Base-by-base conservation (phyloP, 2,888 invertebrate genomes). In the Flabesymbios commensalis region DNA sequence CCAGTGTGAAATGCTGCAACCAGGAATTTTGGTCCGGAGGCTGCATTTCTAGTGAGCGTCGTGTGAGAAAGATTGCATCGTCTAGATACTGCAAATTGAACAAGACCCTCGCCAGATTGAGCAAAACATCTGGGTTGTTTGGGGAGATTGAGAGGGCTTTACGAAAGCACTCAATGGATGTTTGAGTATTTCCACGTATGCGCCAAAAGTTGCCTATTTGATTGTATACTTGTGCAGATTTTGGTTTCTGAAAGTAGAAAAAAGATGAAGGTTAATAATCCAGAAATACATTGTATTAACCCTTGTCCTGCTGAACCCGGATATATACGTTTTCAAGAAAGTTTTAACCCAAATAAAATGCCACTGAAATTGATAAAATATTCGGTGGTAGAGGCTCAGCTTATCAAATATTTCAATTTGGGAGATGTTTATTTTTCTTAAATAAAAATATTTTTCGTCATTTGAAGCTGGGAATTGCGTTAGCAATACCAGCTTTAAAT, bases 131-230 rank as follows among this genome's bases (percentile, higher is more conserved):
- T 43, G 93, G 89, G 85, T 93, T 91, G 76, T 92, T 90, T 1
- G 93, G 93, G 26, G 91, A 90, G 14, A 93, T 89, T n/a, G 74
- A 74, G 26, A 93, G 86, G 3, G 92, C 93, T 75, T 91, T 87
- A 65, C 93, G 87, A 83, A 93, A 94, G 81, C 93, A 94, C 83
- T 94, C 93, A 65, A 94, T 93, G 0, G 93, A 91, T 76, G 89
- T 88, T 76, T 90, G 87, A 4, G 93, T 91, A 78, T 93, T 90
- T 3, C 93, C 93, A 81, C 92, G 91, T 71, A 93, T 90, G 67
- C 93, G 87, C 91, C 92, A 93, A 82, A 91, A 93, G 83, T 94
- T 93, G 1, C 93, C 93, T 76, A 94, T 92, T 83, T 93, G 92
- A 81, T 93, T 93, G 81, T 92, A 93, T 53, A 93, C 85, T 76